Evolutionary conservation across 2,113 vertebrate genomes (phyloP).

Genomic region (Tragelaphus strepsiceros): DNA sequence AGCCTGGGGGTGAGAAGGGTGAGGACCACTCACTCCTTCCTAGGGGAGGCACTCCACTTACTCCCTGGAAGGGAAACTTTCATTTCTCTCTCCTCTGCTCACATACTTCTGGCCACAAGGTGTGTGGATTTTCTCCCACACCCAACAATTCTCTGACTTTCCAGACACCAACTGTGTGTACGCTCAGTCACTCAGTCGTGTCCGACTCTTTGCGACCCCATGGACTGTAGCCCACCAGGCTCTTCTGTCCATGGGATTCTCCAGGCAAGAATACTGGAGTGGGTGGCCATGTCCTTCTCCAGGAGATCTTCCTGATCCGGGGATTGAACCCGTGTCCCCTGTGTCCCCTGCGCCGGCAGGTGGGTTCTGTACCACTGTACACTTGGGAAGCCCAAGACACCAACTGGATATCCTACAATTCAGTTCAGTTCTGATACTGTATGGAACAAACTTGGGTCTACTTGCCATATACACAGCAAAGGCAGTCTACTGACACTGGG

Average conservation of each 20-base stretch:
- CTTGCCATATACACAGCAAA: neutral
- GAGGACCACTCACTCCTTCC: accelerated
- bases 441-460: neutral
- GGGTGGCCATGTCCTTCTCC: neutral
- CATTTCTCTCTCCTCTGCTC: neutral
- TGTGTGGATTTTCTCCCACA: neutral
- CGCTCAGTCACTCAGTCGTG: neutral
- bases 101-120: neutral
- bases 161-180: neutral
- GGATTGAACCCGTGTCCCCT: neutral
- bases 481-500: neutral
- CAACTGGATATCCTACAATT: too few relatives aligned
- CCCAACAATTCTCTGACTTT: neutral
- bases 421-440: neutral
- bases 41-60: too few relatives aligned
- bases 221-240: neutral
- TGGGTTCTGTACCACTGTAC: neutral
- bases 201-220: neutral
- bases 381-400: neutral
- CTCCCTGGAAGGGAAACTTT: too few relatives aligned
- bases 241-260: neutral
- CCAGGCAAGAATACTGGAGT: neutral
- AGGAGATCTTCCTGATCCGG: neutral
- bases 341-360: neutral
- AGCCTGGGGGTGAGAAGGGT: neutral